Conservation (phyloP, 2,888 invertebrate species). For the Lithosia quadra region DNA sequence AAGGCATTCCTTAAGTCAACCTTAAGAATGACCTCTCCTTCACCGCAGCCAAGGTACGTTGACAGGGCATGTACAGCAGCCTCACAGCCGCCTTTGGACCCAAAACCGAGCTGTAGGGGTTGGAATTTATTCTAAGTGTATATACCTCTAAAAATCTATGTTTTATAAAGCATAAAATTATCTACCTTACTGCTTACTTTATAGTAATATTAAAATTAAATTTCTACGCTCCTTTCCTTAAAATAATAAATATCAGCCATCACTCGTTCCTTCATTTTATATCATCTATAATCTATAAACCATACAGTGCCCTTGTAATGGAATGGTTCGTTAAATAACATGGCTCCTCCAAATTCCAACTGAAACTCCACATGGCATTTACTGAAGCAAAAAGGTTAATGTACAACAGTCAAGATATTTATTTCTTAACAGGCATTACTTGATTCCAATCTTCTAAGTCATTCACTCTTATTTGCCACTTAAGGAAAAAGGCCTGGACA, state of each 20-base stretch:
- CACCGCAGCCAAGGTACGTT: too few species aligned
- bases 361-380: neutral
- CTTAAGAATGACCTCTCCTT: too few species aligned
- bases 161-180: too few species aligned
- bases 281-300: neutral
- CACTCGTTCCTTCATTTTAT: neutral
- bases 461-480: conserved; percentile 24
- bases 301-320: neutral
- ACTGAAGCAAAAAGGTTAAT: conserved; percentile 13
- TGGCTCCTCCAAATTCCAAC: neutral
- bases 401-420: conserved; percentile 10
- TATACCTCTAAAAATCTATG: too few species aligned
- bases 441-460: conserved; percentile 20
- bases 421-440: conserved; percentile 17
- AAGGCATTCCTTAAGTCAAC: too few species aligned
- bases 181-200: too few species aligned
- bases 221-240: neutral
- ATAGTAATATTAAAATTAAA: neutral
- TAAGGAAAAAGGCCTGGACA: conserved; percentile 21
- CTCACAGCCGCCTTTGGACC: too few species aligned
- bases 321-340: neutral
- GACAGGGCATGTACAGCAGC: too few species aligned
- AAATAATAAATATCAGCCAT: neutral
- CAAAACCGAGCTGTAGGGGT: too few species aligned
- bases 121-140: too few species aligned